Evolutionary conservation across 2,797 vertebrate species (phyloP).

Genomic region (Okamejei kenojei): DNA sequence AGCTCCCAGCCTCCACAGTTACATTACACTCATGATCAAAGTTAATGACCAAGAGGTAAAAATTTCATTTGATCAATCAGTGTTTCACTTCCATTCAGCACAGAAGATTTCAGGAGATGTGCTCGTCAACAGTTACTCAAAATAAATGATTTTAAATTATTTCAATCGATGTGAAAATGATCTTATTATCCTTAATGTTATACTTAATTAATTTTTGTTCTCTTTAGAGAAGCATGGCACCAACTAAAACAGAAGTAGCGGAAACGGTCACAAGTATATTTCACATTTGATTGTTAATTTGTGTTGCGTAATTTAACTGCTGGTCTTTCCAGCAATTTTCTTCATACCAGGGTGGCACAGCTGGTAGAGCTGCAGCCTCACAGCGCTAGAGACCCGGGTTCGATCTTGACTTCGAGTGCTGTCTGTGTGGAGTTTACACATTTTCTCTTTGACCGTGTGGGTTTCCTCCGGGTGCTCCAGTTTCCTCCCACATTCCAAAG

Average conservation of each 20-base stretch:
- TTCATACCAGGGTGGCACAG: background rate
- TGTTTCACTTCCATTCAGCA: no score
- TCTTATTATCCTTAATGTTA: background rate
- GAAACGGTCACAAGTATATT: background rate
- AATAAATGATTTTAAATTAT: background rate
- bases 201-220: background rate
- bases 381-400: no score
- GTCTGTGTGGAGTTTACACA: no score
- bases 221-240: background rate
- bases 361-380: no score
- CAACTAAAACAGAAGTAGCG: background rate
- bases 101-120: background rate
- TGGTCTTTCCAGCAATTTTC: background rate
- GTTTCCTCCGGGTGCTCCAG: no score
- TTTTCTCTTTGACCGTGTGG: no score
- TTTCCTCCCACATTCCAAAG: no score
- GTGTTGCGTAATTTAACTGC: background rate
- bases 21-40: background rate
- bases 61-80: background rate
- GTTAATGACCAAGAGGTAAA: background rate
- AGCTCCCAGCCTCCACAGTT: background rate
- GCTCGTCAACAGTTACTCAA: background rate
- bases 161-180: background rate
- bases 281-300: background rate
- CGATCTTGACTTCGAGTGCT: no score